Percentiles rank a stretch among this genome's conserved stretches.
Conservation (phyloP, 1,140 invertebrate species). For the Caenorhabditis latens region DNA sequence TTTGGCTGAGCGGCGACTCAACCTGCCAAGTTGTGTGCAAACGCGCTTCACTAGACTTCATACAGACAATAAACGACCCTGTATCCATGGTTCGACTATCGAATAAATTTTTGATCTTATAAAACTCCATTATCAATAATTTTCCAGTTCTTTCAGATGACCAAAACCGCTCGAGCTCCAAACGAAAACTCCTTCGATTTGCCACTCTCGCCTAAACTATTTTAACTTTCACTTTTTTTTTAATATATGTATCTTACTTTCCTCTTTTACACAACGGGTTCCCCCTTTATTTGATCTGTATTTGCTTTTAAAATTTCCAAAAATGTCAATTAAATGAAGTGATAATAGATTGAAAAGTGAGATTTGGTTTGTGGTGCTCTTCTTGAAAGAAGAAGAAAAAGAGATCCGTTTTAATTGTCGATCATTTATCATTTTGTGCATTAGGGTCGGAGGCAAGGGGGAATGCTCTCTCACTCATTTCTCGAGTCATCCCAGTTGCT, state of each 20-base stretch:
- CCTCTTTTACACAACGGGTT: slow-evolving; percentile 2
- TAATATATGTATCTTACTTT: not conserved
- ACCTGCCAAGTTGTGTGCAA: no score
- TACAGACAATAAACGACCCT: no score
- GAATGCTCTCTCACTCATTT: slow-evolving; percentile 5
- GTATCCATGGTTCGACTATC: no score
- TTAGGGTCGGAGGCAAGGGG: not conserved
- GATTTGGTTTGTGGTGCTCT: not conserved
- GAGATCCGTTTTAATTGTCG: slow-evolving; percentile 31
- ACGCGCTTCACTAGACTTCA: no score
- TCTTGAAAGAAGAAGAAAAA: not conserved
- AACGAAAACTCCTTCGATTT: slow-evolving; percentile 49
- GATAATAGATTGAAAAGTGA: slow-evolving; percentile 30
- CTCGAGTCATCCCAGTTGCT: slow-evolving; percentile 20
- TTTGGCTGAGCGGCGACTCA: no score
- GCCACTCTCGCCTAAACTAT: slow-evolving; percentile 42
- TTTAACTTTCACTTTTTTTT: not conserved
- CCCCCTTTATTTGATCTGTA: not conserved
- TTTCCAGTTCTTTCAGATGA: slow-evolving; percentile 6
- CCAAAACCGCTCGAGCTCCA: slow-evolving; percentile 30
- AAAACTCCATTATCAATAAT: not conserved
- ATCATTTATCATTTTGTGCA: slow-evolving; percentile 39
- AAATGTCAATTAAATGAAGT: slow-evolving; percentile 34
- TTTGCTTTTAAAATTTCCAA: not conserved
- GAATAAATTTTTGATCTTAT: no score